Base-by-base conservation (phyloP, 1,140 invertebrate species). In the Melipona quadrifasciata region DNA sequence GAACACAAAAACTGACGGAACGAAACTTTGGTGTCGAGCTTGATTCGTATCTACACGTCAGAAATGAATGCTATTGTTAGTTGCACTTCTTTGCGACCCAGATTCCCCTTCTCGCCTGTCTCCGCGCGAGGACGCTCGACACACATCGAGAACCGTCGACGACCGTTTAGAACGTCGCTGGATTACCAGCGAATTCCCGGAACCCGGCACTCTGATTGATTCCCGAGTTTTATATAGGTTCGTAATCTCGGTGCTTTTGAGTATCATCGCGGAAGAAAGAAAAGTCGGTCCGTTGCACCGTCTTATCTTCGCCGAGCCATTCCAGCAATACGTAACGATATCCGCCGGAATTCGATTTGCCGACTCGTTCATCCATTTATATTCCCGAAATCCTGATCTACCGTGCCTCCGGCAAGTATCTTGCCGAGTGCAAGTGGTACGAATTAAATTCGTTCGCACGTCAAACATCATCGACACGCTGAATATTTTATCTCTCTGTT, bases 301-400 rank as follows among this genome's bases (percentile, higher is more conserved):
- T 76, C 74, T 76, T 61, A 76, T 76, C 74, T 55, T 8, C 19
- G 21, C n/a, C 57, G 17, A 24, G 16, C 31, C 74, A 61, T 76
- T 16, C 31, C 74, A n/a, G 17, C 57, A 61, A 76, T 61, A 61
- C 19, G 53, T 61, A 61, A 76, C 74, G 74, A 76, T 55, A 76
- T 76, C 74, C 74, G 53, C 31, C n/a, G 14, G 58, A 67, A 78
- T 65, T 78, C n/a, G 61, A 65, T 51, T 67, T 53, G 39, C n/a
- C 12, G 21, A 78, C 39, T 39, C 34, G 55, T 39, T 34, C 34
- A 11, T 61, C 57, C 74, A 76, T 76, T 76, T 76, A 61, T 76
- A 76, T 76, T 47, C 74, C 17, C 57, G 19, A 78, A 78, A 65
- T 78, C 47, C 61, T 31, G 76, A 53, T 24, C 27, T 31, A 31